phyloP scores from a whole-genome alignment of 2,797 vertebrate species.

The Hoplostethus atlanticus region DNA sequence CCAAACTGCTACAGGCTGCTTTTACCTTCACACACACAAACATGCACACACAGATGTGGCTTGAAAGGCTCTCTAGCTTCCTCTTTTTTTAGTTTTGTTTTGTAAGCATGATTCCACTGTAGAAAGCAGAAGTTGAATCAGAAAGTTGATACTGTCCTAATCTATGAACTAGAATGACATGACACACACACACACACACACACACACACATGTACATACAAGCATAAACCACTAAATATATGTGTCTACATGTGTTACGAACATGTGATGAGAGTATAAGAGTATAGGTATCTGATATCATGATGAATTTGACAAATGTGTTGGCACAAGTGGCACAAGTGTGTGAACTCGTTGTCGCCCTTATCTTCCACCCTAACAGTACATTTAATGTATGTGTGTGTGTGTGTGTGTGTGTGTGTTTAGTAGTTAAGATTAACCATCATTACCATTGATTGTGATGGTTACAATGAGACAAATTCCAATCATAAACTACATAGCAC shows the following conservation, averaged over 20 bases:
- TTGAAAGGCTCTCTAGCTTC: too few relatives aligned
- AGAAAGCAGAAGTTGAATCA: too few relatives aligned
- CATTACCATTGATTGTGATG: not conserved
- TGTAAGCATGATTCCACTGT: too few relatives aligned
- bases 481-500: conserved; percentile 16
- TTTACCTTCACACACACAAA: too few relatives aligned
- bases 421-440: conserved; percentile 1
- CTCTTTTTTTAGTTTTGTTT: too few relatives aligned
- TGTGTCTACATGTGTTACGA: not conserved
- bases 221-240: not conserved
- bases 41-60: too few relatives aligned
- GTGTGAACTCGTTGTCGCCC: conserved; percentile 20
- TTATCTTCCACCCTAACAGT: not conserved
- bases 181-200: not conserved
- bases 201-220: conserved; percentile 20
- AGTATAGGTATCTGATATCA: conserved; percentile 9
- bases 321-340: not conserved
- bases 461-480: not conserved
- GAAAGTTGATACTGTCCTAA: too few relatives aligned
- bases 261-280: not conserved
- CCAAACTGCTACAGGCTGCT: too few relatives aligned
- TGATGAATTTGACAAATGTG: not conserved
- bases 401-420: conserved; percentile 12
- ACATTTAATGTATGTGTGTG: conserved; percentile 1
- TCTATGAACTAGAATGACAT: too few relatives aligned